Base-by-base conservation (phyloP, 92 coral and sea anemone genomes). In the Epizoanthus rinbou region DNA sequence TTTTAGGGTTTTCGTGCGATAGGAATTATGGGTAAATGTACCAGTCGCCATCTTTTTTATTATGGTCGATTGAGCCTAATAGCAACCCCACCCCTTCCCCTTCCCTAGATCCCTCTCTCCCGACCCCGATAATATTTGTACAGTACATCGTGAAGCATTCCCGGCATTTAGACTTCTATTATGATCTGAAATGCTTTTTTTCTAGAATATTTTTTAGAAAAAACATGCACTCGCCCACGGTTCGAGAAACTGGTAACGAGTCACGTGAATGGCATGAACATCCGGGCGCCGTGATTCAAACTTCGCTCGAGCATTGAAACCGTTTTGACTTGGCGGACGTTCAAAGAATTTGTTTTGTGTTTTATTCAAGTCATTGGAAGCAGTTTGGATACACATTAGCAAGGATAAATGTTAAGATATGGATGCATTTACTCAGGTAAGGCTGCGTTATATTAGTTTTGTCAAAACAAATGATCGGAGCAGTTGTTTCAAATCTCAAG, bases 241-340 rank as follows among this genome's bases (percentile, higher is more conserved):
- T 50, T n/a, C n/a, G 56, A 60, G 70, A 56, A 39, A 60, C 82
- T 76, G 82, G 82, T 64, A 10, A 14, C 59, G 15, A 78, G 71
- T 88, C 97, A 92, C 92, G 97, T 92, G 96, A 90, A 76, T 23
- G 39, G 6, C 21, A 37, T 15, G 58, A 6, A 14, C 64, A 37
- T 70, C 37, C 56, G 73, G 73, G 94, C 97, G 97, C 94, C 86
- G 78, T 28, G 80, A 84, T 92, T 92, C 97, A 92, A 92, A 92
- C 82, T 62, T 79, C 81, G 81, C 53, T 85, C 72, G 60, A 66
- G 64, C 56, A 59, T 79, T 86, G 41, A 91, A 92, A 90, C 97
- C 92, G 97, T 92, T 92, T 87, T 89, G 64, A 76, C 57, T 75
- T 74, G 69, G 25, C 74, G 6, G 43, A 37, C 81, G 84, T 41